Base-by-base conservation (phyloP, 1,140 invertebrate species). In the Epicauta chinensis region DNA sequence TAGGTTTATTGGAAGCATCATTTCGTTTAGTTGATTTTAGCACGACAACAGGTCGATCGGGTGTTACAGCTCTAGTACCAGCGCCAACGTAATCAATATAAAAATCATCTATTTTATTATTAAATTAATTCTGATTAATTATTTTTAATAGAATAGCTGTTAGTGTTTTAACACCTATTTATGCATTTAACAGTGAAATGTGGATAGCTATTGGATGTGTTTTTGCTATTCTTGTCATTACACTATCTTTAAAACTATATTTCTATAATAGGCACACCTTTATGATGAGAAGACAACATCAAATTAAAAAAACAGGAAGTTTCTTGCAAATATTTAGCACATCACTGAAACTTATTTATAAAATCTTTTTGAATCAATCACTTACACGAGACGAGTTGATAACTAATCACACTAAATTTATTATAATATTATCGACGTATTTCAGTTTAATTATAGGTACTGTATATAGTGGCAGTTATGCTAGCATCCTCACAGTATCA, bases 61-160 rank as follows among this genome's bases (percentile, higher is more conserved):
- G 73, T 32, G 71, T 80, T 16, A 79, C 77, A 6, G 75, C 74
- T 58, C 64, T 81, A 38, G 74, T 72, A 4, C 78, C 77, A n/a
- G 71, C 71, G 36, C 76, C 77, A 4, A 71, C 65, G 75, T 75
- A 53, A 23, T n/a, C n/a, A n/a, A n/a, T n/a, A n/a, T n/a, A n/a
- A n/a, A n/a, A n/a, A n/a, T n/a, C n/a, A n/a, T n/a, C n/a, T n/a
- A n/a, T n/a, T n/a, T n/a, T n/a, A 7, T 44, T 17, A 29, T 16
- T 17, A 23, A 44, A 13, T 10, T 36, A 38, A 40, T 15, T 46
- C 3, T 9, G 17, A 38, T 45, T 31, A 41, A 30, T 43, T 32
- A 47, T 23, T 23, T 3, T 48, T 49, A 51, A 11, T 44, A 62
- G 58, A 30, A 38, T 60, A 11, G 23, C 47, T 6, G 38, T 17